Conservation (phyloP, 2,888 invertebrate species). For the Ormia ochracea region DNA sequence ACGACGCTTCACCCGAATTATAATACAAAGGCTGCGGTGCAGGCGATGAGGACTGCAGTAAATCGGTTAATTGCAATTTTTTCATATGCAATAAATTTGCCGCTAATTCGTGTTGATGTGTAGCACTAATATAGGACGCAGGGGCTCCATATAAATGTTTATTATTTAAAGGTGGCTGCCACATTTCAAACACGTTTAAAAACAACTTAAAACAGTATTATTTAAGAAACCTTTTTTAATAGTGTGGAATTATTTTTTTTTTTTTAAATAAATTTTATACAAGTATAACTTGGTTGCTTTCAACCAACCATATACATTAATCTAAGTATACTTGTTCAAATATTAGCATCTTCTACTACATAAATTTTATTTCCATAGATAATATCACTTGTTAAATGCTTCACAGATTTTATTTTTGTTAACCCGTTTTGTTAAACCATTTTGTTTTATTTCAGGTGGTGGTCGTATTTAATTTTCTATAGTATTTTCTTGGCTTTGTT, state of each 20-base stretch:
- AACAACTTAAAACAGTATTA: background rate
- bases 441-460: slow-evolving; percentile 33
- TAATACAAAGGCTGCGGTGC: background rate
- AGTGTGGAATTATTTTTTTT: background rate
- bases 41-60: background rate
- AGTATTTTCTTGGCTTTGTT: background rate
- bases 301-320: background rate
- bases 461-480: slow-evolving; percentile 13
- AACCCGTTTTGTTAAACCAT: slow-evolving; percentile 15
- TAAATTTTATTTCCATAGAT: background rate
- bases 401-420: background rate
- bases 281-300: background rate
- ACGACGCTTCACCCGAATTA: background rate
- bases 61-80: slow-evolving; percentile 39
- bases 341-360: background rate
- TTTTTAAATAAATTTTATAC: background rate
- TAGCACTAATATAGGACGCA: background rate
- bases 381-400: slow-evolving; percentile 11
- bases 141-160: slow-evolving; percentile 9
- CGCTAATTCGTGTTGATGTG: slow-evolving; percentile 17
- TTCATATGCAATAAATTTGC: slow-evolving; percentile 41
- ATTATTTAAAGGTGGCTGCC: slow-evolving; percentile 28
- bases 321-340: background rate
- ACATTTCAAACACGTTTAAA: slow-evolving; percentile 18
- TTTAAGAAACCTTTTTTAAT: background rate